Conservation (phyloP, 1,140 invertebrate genomes). For the Carcinoscorpius rotundicauda region DNA sequence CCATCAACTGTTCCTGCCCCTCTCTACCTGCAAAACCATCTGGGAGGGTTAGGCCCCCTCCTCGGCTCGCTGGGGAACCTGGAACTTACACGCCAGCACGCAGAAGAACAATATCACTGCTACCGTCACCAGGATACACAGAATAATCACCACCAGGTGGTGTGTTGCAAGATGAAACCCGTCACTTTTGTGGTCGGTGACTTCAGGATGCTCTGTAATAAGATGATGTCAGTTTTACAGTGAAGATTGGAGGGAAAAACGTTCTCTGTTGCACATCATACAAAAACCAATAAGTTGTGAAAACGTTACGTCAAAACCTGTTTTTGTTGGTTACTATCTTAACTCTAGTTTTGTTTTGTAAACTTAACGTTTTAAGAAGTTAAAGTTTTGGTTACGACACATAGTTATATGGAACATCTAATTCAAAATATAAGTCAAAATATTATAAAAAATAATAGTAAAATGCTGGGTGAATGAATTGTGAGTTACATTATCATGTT, state of each 20-base stretch:
- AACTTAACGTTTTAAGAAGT: neutral
- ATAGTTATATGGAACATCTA: no score
- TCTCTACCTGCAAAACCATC: no score
- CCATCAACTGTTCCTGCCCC: no score
- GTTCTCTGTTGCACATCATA: no score
- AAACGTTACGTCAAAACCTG: neutral
- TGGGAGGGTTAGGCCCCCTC: no score
- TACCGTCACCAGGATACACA: neutral
- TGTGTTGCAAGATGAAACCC: neutral
- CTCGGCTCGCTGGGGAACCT: no score
- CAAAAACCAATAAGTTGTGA: neutral
- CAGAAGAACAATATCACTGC: neutral
- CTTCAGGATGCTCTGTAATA: no score
- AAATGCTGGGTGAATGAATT: no score
- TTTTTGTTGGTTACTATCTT: neutral
- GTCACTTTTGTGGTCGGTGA: neutral
- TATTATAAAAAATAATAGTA: no score
- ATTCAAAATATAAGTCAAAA: no score
- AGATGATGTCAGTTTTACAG: neutral
- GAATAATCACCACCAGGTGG: conserved; percentile 1
- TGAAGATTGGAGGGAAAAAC: neutral
- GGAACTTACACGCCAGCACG: neutral
- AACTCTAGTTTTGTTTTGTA: neutral
- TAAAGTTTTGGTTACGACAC: no score
- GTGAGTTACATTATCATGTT: no score